Evolutionary conservation across 2,888 invertebrate genomes (phyloP), one percentile per base, ranked within the genome.

Genomic region (Chrysolina oricalcia): DNA sequence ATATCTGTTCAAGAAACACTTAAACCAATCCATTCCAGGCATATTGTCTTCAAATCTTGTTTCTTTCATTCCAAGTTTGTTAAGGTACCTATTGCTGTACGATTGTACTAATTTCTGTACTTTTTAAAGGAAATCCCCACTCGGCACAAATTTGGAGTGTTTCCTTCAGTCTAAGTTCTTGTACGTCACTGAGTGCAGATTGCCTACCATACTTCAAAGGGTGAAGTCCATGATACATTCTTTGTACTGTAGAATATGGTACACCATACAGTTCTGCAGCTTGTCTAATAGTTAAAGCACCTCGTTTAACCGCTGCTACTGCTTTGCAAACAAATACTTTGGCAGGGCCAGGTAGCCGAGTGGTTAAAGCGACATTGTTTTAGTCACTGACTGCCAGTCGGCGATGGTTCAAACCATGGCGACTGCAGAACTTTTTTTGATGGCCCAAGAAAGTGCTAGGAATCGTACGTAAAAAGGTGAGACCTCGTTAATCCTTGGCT

Each of bases 81-180:
- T 76, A 40, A 11, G 17, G 2, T 6, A 78, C 17, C 70, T 78
- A 76, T 46, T 43, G 48, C 17, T 78, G 68, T 17, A 78, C 72
- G 27, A 76, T 68, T 43, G 8, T 35, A 41, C 64, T 56, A 9
- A 78, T 53, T 43, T 77, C 64, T 17, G 23, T 72, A 23, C 11
- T 17, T 50, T 65, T 68, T 9, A 75, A 56, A 23, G 75, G 76
- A 71, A 77, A 77, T 46, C 75, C 71, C 73, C 73, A 78, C 19
- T 75, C 68, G n/a, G 74, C 75, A n/a, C 70, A 75, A 5, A 68
- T 23, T 17, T 17, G 8, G 9, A 73, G 23, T 3, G 56, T 56
- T 11, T 65, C 70, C 9, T 15, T 19, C n/a, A 76, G 53, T 35
- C 27, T 21, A 6, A 3, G 15, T 43, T 74, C 77, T 35, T 46